Evolutionary conservation across 2,888 invertebrate genomes (phyloP), one percentile per base, ranked within the genome.

Genomic region (Agriotes lineatus): DNA sequence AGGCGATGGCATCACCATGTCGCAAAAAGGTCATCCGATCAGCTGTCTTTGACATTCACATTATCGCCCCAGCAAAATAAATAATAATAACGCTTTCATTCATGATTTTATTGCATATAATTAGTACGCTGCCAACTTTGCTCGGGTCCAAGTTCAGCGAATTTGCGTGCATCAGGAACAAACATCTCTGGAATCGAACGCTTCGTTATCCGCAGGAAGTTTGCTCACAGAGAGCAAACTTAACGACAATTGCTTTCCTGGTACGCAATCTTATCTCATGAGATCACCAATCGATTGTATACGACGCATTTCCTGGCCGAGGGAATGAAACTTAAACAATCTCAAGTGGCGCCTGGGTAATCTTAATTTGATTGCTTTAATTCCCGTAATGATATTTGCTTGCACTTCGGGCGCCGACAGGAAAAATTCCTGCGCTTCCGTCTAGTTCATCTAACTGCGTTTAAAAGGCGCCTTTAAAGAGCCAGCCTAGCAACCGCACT

Each of bases 1-100:
- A 30, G 44, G 7, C 20, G 69, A 65, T 60, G 54, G 66, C 60
- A 62, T 60, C 64, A 56, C 35, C 37, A 63, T 61, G 64, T 67
- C 56, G 69, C 68, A 48, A 62, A 72, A 71, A 72, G 74, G 72
- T 74, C 74, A 74, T 57, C 63, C 71, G 71, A 74, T 74, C 72
- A 73, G 74, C 74, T 73, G 74, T 73, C 60, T 71, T 59, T 68
- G 73, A 72, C 72, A 71, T 69, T 71, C 65, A 59, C 37, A 70
- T 68, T 67, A 69, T 71, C 69, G 37, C 39, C 39, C 45, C 65
- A 70, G 57, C 35, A 56, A 67, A 68, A 68, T 67, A 62, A 67
- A 62, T 52, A 57, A 63, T 58, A 63, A 65, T 56, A 68, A 71
- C 58, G 69, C 45, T 44, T 71, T 71, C 71, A 72, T 74, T 72